Conservation (phyloP, 2,888 invertebrate genomes). For the Pollenia angustigena region DNA sequence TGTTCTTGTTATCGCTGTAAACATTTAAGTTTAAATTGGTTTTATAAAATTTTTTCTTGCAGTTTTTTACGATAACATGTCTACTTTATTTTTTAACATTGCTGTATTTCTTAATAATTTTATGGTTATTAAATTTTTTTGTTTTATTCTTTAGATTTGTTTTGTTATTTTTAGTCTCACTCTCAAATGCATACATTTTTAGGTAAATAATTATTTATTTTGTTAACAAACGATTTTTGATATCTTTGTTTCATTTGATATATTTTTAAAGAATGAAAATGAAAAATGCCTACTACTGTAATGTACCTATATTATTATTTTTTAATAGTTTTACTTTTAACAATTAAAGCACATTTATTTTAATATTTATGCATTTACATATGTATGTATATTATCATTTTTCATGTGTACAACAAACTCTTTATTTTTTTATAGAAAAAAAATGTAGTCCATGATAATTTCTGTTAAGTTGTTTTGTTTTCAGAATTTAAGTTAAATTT, state of each 20-base stretch:
- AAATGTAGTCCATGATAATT: conserved; percentile 38
- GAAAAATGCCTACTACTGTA: background rate
- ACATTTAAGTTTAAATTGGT: no score
- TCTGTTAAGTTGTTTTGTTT: background rate
- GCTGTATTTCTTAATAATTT: conserved; percentile 30
- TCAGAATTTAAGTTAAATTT: background rate
- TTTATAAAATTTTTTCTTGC: no score
- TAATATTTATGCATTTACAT: conserved; percentile 46
- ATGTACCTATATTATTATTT: conserved; percentile 12
- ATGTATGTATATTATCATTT: conserved; percentile 26
- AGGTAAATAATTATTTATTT: conserved; percentile 53
- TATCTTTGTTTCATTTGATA: conserved; percentile 1
- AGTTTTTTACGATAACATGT: conserved; percentile 11
- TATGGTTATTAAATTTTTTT: conserved; percentile 20
- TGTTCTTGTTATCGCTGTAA: no score
- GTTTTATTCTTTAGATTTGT: conserved; percentile 48
- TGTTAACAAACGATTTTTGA: background rate
- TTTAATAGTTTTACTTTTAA: conserved; percentile 44
- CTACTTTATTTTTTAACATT: conserved; percentile 38
- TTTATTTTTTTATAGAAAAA: conserved; percentile 18
- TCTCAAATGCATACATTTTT: conserved; percentile 69
- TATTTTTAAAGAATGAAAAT: background rate
- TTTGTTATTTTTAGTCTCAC: conserved; percentile 64
- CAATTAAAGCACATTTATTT: conserved; percentile 70
- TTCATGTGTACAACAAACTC: conserved; percentile 40